These are phyloP conservation scores for Pangasius sanitwongsei DNA, from an alignment of 2,797 vertebrate genomes.

Conservation along the genomic window DNA sequence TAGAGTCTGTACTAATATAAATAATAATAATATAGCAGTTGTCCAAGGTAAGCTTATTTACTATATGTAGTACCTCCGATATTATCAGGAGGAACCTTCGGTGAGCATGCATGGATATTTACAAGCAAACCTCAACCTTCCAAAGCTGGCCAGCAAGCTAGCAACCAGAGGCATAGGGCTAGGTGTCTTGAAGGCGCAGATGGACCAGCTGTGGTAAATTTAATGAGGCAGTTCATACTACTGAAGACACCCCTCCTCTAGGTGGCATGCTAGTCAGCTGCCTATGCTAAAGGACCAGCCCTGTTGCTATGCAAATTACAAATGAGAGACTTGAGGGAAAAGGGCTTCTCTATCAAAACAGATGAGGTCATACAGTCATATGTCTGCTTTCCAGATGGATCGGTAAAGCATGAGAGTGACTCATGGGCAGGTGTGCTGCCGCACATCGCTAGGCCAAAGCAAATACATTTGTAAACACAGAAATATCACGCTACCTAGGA, in stretches of 20 bases:
- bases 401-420: constrained; percentile 40
- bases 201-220: not conserved
- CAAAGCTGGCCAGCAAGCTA: not conserved
- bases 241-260: not conserved
- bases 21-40: not conserved
- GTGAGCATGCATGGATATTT: not conserved
- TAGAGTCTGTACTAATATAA: not conserved
- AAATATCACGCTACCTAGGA: not conserved
- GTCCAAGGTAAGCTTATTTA: not conserved
- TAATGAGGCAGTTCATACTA: not conserved
- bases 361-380: constrained; percentile 30
- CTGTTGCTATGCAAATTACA: constrained; percentile 5
- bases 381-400: constrained; percentile 45
- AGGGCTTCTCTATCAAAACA: constrained; percentile 25
- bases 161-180: not conserved
- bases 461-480: constrained; percentile 18
- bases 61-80: not conserved
- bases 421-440: constrained; percentile 39
- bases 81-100: not conserved
- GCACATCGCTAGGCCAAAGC: constrained; percentile 18
- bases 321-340: constrained; percentile 20
- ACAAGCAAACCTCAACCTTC: not conserved
- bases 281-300: not conserved
- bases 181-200: not conserved
- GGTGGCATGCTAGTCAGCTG: not conserved